Evolutionary conservation across 2,113 vertebrate genomes (phyloP).

Genomic region (Catharus bicknelli): DNA sequence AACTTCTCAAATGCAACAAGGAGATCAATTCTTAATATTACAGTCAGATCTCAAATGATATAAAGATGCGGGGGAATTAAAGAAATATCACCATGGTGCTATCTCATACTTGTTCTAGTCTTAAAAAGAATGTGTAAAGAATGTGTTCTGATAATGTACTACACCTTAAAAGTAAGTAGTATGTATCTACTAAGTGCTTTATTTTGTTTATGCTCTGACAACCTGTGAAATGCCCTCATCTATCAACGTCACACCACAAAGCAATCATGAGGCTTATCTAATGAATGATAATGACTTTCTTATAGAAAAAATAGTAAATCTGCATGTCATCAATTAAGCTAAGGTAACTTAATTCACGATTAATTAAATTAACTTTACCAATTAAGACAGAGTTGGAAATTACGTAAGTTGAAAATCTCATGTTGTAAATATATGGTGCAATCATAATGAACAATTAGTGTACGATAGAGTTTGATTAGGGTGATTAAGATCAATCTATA

Average conservation of each 20-base stretch:
- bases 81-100: neutral
- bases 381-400: conserved; percentile 42
- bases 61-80: neutral
- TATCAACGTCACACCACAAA: neutral
- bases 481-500: conserved; percentile 42
- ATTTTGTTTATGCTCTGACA: conserved; percentile 7
- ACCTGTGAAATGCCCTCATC: neutral
- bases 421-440: neutral
- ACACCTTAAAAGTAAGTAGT: neutral
- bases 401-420: conserved; percentile 4
- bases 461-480: neutral
- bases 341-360: conserved; percentile 42
- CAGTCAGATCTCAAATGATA: neutral
- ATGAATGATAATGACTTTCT: conserved; percentile 28
- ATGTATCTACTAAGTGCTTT: neutral
- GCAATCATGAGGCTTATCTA: conserved; percentile 25
- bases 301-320: conserved; percentile 18
- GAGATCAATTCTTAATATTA: neutral
- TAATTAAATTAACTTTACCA: conserved; percentile 58
- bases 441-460: conserved; percentile 27
- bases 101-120: neutral
- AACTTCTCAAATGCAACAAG: neutral
- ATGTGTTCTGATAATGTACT: neutral
- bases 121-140: neutral
- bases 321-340: neutral